Evolutionary conservation across 2,888 invertebrate species (phyloP), one percentile per base, ranked within the genome.

Genomic region (Hedya salicella): DNA sequence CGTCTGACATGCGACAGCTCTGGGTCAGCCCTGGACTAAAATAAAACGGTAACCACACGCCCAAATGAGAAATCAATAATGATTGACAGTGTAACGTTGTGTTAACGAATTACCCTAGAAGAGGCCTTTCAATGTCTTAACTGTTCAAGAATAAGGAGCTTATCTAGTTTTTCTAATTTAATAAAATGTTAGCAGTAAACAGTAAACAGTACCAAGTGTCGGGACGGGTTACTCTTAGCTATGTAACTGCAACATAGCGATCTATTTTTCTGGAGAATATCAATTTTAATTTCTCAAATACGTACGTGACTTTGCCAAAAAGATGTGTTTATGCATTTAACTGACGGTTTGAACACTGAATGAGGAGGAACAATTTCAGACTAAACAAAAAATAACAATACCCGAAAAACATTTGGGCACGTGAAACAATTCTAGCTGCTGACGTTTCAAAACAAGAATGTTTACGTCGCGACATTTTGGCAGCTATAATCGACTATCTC

Each of bases 21-120:
- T 73, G 73, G 78, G 76, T 74, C 77, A 70, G 57, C 61, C 69
- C 57, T 61, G 56, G 70, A 75, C 74, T 71, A 72, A 81, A 79
- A 83, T 85, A 85, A n/a, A 71, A 60, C 40, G 32, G 36, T 61
- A 54, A 46, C 60, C 39, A 49, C 30, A 42, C 56, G 48, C 48
- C 42, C 39, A 60, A 65, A 65, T 66, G 48, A 61, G 40, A 61
- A 66, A 66, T 66, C 66, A 54, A 66, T 66, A 48, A 48, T 32
- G 30, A 66, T 32, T 57, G 48, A 54, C 48, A 39, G 5, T 49
- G 30, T 11, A 30, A 21, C 36, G 32, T 52, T 8, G 21, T 50
- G 50, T 57, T 59, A 44, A 16, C 17, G 36, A 21, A 44, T 39
- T 19, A n/a, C 16, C 5, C 36, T 11, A 21, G 17, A 36, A 2